Evolutionary conservation across 2,797 vertebrate genomes (phyloP).

Genomic region (Amniataba percoides): DNA sequence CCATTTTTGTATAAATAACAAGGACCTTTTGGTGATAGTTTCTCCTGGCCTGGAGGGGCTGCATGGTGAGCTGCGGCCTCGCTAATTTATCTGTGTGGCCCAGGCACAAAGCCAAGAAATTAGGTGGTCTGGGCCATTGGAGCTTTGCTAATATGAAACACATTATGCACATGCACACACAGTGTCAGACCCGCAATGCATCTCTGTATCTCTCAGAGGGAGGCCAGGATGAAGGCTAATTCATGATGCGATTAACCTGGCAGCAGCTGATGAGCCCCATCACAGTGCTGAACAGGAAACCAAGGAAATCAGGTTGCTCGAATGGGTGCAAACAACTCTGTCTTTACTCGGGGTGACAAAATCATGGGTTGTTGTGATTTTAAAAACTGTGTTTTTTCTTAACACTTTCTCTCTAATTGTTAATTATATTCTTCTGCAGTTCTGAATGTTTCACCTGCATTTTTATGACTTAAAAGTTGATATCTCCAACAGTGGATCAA

Average conservation of each 20-base stretch:
- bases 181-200: constrained; percentile 34
- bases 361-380: background rate
- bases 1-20: constrained; percentile 45
- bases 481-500: background rate
- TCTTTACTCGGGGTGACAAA: constrained; percentile 8
- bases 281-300: constrained; percentile 37
- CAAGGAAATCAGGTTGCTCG: constrained; percentile 31
- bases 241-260: constrained; percentile 57
- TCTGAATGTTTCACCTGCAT: background rate
- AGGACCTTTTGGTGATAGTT: constrained; percentile 27
- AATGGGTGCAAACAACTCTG: constrained; percentile 10
- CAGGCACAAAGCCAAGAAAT: constrained; percentile 73
- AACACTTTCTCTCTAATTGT: no score
- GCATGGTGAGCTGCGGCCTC: constrained; percentile 19
- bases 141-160: constrained; percentile 74
- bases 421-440: background rate
- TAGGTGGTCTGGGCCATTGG: constrained; percentile 64
- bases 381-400: background rate
- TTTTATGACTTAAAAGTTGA: background rate
- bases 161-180: constrained; percentile 75
- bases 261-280: constrained; percentile 48
- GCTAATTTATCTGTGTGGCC: constrained; percentile 64
- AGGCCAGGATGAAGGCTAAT: constrained; percentile 49
- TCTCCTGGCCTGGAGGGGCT: constrained; percentile 34
- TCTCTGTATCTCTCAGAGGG: constrained; percentile 48